A percentile compares a stretch with the other conserved stretches of the same genome.
Conservation (phyloP, 53 echinoderm and acorn worm species). For the Pentamera pediparva region DNA sequence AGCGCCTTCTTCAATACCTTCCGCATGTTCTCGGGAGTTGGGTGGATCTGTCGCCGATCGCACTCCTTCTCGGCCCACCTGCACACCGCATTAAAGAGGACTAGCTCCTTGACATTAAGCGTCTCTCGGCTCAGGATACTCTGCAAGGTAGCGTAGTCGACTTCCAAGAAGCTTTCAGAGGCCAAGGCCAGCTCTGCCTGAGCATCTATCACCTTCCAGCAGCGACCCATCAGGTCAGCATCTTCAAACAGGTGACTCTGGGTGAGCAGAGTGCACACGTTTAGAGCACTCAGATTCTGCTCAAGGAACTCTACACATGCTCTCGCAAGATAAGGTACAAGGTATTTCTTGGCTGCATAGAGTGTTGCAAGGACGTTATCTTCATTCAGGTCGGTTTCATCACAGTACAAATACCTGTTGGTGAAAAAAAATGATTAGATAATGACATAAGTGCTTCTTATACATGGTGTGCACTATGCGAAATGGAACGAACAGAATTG, state of each 20-base stretch:
- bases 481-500: no score
- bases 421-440: background rate
- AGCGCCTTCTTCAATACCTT: slow-evolving; percentile 76
- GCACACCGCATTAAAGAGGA: slow-evolving; percentile 78
- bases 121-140: slow-evolving; percentile 85
- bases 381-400: slow-evolving; percentile 87
- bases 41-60: slow-evolving; percentile 51
- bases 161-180: slow-evolving; percentile 92
- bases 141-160: slow-evolving; percentile 76
- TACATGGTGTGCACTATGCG: background rate
- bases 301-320: slow-evolving; percentile 91
- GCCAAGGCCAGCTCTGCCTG: slow-evolving; percentile 90
- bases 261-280: slow-evolving; percentile 83
- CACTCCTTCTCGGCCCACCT: slow-evolving; percentile 93
- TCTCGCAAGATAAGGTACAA: slow-evolving; percentile 86
- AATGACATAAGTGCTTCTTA: background rate
- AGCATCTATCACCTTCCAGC: slow-evolving; percentile 98
- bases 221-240: slow-evolving; percentile 87
- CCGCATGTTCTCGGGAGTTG: slow-evolving; percentile 72
- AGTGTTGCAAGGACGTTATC: slow-evolving; percentile 90
- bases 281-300: slow-evolving; percentile 77
- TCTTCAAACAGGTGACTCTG: slow-evolving; percentile 97
- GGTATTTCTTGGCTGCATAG: slow-evolving; percentile 98
- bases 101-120: slow-evolving; percentile 91
- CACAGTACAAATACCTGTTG: slow-evolving; percentile 91